A percentile compares a stretch with the other conserved stretches of the same genome.
These are phyloP conservation scores for Myrmecobius fasciatus DNA, from an alignment of 2,113 vertebrate species.

Conservation along the genomic window DNA sequence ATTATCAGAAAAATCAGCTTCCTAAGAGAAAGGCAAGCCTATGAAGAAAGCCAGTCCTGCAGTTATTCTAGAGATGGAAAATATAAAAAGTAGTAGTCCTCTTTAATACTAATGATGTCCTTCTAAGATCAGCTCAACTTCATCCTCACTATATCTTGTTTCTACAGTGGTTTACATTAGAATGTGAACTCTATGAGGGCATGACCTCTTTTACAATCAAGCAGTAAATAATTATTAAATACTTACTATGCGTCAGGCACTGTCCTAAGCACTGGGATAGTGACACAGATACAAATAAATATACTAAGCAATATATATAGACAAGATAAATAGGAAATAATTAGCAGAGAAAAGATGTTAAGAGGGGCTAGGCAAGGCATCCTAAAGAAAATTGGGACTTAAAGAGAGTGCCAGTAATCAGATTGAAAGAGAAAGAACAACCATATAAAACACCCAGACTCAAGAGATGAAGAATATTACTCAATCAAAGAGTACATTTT, in stretches of 20 bases:
- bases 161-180: background rate
- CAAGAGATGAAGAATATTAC: background rate
- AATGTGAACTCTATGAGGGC: background rate
- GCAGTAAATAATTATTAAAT: background rate
- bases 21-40: constrained; percentile 69
- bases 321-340: background rate
- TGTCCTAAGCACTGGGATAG: background rate
- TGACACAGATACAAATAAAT: background rate
- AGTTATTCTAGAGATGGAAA: constrained; percentile 61
- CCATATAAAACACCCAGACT: too few relatives aligned
- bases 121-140: background rate
- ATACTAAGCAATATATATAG: background rate
- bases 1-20: constrained; percentile 65
- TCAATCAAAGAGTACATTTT: background rate
- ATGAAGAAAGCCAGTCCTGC: constrained; percentile 1
- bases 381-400: background rate
- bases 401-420: background rate
- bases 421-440: background rate
- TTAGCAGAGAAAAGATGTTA: background rate
- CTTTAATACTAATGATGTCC: background rate
- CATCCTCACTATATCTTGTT: background rate
- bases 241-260: background rate
- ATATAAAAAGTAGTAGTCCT: constrained; percentile 61
- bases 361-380: background rate
- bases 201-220: background rate